These are phyloP conservation scores for Strix occidentalis DNA, from an alignment of 2,797 vertebrate genomes.

Conservation along the genomic window DNA sequence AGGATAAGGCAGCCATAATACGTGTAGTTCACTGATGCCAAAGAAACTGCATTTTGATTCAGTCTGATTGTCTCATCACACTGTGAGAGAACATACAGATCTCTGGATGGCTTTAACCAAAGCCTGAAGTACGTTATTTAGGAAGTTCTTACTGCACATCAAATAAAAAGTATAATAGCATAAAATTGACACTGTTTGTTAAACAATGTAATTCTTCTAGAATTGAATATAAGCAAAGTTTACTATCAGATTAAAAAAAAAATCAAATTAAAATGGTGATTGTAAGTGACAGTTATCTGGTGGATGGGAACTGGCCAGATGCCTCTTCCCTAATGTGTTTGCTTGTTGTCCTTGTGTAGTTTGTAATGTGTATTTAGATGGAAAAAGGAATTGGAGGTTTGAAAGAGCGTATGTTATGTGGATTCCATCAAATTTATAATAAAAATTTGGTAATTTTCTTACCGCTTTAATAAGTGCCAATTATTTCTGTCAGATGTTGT, in stretches of 20 bases:
- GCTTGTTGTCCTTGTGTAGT: background rate
- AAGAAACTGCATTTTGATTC: background rate
- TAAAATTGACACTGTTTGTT: background rate
- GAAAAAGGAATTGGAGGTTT: background rate
- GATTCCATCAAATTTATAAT: background rate
- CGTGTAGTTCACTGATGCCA: background rate
- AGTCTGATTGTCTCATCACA: fast-evolving
- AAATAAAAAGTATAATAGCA: background rate
- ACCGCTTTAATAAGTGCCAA: background rate
- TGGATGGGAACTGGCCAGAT: background rate
- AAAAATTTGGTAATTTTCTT: background rate
- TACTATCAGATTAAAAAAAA: background rate
- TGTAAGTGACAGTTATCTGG: background rate
- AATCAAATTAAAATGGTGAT: background rate
- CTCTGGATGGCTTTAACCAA: background rate
- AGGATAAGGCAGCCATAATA: background rate
- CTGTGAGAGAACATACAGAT: background rate
- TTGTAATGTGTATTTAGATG: background rate
- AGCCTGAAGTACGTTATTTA: background rate
- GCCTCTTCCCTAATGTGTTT: background rate
- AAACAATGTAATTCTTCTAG: background rate
- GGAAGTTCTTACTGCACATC: background rate
- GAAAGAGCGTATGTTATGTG: background rate
- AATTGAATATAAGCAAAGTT: background rate
- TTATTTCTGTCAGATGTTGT: background rate